Base-by-base conservation (phyloP, 1,140 invertebrate species). In the Drosophila rhopaloa region DNA sequence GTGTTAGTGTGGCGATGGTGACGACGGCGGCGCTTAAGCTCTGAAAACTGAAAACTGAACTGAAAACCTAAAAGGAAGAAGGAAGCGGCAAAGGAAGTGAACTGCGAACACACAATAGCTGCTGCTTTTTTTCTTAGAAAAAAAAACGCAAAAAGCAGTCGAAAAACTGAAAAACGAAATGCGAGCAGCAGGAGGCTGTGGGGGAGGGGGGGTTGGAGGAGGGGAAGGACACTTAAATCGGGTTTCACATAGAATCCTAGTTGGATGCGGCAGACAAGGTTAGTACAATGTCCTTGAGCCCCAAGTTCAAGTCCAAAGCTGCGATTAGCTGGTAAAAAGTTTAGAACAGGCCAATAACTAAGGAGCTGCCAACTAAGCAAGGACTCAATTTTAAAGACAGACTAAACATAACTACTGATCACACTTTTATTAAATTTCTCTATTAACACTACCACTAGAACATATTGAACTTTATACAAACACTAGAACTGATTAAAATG, bases 71-170 rank as follows among this genome's bases (percentile, higher is more conserved):
- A 79, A 88, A 79, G 70, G 79, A 82, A 82, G 75, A 86, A 86
- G 82, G 75, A 85, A 86, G 82, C 83, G 80, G 79, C 79, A 75
- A 85, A 78, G 81, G 78, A 81, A 84, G 81, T 84, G 71, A 79
- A 83, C 68, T 41, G 70, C 76, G 62, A 78, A 44, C 78, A 44
- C 48, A 48, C 43, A 55, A 67, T 54, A 70, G 50, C 65, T 41
- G 43, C 43, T 68, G 37, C 16, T 37, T 50, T 46, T 48, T 74
- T 76, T 76, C 44, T 76, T 60, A 68, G 56, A 74, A 74, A 44
- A 75, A 63, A 37, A 32, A 75, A 74, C 44, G 44, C 38, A 65
- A 62, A 73, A 74, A 74, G 68, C 70, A 50, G 41, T 56, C 68
- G 37, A 73, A 61, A 73, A 74, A 74, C 57, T 71, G 47, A 72